Evolutionary conservation across 2,888 invertebrate genomes (phyloP).

Genomic region (Hecatera dysodea): DNA sequence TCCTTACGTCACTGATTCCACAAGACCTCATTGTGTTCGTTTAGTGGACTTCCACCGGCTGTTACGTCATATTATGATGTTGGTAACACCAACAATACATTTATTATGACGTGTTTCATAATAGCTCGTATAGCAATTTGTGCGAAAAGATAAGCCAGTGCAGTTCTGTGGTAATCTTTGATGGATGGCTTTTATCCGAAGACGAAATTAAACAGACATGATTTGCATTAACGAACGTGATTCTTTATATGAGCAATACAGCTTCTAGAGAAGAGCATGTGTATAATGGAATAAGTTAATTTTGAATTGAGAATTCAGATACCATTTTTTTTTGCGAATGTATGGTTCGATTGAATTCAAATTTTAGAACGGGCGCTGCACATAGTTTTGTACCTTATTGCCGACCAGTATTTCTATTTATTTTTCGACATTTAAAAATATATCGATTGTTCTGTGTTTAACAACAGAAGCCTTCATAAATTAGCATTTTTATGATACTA

Average conservation of each 20-base stretch:
- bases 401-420: not conserved
- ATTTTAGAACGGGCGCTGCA: no score
- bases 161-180: constrained; percentile 40
- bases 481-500: constrained; percentile 45
- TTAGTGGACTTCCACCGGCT: not conserved
- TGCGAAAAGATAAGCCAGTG: constrained; percentile 42
- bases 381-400: no score
- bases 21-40: constrained; percentile 23
- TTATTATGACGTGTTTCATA: constrained; percentile 17
- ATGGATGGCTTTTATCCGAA: constrained; percentile 34
- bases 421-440: not conserved
- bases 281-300: not conserved
- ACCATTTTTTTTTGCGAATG: no score
- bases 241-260: not conserved
- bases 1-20: constrained; percentile 15
- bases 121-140: constrained; percentile 32
- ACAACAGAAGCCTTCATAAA: constrained; percentile 45
- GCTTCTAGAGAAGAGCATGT: not conserved
- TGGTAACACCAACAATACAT: constrained; percentile 15
- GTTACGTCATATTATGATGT: not conserved
- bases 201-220: constrained; percentile 46
- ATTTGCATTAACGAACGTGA: constrained; percentile 22
- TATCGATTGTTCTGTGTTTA: constrained; percentile 7
- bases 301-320: not conserved
- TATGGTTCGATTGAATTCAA: no score